phyloP scores from a whole-genome alignment of 1,140 invertebrate species.

The Drosophila sechellia region DNA sequence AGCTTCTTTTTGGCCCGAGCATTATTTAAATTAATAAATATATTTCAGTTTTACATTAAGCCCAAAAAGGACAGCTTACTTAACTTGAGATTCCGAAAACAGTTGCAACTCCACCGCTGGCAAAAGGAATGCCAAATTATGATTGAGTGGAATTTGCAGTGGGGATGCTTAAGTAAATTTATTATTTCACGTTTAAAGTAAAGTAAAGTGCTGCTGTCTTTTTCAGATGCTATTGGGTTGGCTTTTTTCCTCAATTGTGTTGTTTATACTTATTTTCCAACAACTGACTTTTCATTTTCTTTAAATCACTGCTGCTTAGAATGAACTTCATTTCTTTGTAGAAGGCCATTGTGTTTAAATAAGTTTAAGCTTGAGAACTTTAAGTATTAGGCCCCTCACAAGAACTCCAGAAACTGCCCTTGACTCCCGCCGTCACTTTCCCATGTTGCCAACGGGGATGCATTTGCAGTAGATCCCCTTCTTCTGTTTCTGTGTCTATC shows the following conservation, averaged over 20 bases:
- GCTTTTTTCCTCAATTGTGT: too few species aligned
- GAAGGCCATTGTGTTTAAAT: neutral
- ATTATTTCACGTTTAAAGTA: neutral
- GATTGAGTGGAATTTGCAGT: conserved; percentile 4
- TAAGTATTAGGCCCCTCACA: neutral
- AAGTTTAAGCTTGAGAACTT: neutral
- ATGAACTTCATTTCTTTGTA: too few species aligned
- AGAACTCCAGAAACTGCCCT: conserved; percentile 12
- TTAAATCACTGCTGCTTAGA: too few species aligned
- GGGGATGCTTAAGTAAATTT: neutral
- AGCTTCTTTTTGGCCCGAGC: conserved; percentile 17
- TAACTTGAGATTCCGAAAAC: neutral
- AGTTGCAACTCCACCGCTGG: neutral
- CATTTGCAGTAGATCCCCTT: conserved; percentile 6
- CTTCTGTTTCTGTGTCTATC: conserved; percentile 11
- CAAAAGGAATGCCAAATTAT: conserved; percentile 12
- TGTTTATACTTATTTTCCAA: too few species aligned
- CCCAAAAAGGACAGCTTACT: conserved; percentile 8
- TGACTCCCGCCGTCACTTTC: conserved; percentile 2
- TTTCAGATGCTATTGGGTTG: neutral
- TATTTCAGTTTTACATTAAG: conserved; percentile 59
- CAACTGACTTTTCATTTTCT: too few species aligned
- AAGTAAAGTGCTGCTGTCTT: neutral
- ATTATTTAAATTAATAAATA: conserved; percentile 72
- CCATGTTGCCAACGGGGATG: conserved; percentile 1